Evolutionary conservation across 2,888 invertebrate genomes (phyloP).

Genomic region (Cosmia pyralina): DNA sequence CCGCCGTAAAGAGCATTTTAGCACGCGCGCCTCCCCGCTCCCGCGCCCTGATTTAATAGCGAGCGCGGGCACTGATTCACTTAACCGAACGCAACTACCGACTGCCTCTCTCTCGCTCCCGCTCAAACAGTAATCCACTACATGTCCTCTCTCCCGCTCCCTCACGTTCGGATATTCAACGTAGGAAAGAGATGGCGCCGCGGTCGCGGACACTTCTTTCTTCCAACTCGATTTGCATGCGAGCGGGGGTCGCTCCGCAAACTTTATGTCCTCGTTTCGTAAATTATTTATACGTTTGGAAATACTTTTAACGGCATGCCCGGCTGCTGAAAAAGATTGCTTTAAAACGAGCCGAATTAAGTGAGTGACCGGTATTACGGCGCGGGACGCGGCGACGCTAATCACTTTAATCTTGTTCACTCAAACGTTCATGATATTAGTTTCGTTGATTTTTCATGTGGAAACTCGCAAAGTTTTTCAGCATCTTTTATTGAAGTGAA

Average conservation of each 20-base stretch:
- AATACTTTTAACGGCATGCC: constrained; percentile 88
- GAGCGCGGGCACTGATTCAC: constrained; percentile 90
- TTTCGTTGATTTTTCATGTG: constrained; percentile 62
- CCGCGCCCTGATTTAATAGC: constrained; percentile 90
- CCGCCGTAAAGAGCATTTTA: constrained; percentile 89
- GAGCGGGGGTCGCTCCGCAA: constrained; percentile 87
- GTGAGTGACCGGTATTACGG: constrained; percentile 83
- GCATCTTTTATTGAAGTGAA: neutral
- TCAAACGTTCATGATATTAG: constrained; percentile 65
- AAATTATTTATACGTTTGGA: constrained; percentile 90
- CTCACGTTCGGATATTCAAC: constrained; percentile 65
- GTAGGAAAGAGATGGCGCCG: constrained; percentile 81
- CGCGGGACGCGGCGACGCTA: constrained; percentile 74
- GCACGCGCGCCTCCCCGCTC: constrained; percentile 85
- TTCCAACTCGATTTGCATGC: constrained; percentile 90
- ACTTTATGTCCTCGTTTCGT: constrained; percentile 90
- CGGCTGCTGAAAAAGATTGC: constrained; percentile 86
- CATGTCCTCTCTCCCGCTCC: constrained; percentile 68
- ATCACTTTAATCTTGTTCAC: constrained; percentile 75
- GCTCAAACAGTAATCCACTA: constrained; percentile 69
- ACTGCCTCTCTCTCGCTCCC: constrained; percentile 82
- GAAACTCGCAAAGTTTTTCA: constrained; percentile 15
- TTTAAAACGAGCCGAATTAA: constrained; percentile 84
- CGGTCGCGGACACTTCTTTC: constrained; percentile 86
- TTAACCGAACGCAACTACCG: constrained; percentile 89